Percentiles rank a stretch among this genome's conserved stretches.
These are phyloP conservation scores for Coelinius sp. DNA, from an alignment of 2,888 invertebrate species.

Conservation along the genomic window DNA sequence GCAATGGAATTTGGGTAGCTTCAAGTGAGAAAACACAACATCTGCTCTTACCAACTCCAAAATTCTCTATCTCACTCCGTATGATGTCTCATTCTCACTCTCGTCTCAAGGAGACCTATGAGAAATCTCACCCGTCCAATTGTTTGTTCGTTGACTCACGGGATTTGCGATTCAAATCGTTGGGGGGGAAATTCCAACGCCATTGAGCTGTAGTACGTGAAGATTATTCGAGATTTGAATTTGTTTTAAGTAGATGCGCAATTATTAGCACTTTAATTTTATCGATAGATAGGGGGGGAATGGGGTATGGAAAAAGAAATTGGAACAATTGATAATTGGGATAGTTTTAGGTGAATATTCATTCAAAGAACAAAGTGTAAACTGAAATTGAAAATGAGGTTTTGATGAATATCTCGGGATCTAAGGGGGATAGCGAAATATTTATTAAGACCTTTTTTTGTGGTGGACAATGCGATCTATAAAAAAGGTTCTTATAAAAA, in stretches of 20 bases:
- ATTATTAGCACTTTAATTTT: background rate
- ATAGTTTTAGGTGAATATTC: too few relatives aligned
- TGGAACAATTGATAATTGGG: too few relatives aligned
- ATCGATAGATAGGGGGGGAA: background rate
- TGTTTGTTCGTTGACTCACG: slow-evolving; percentile 52
- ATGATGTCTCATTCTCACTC: background rate
- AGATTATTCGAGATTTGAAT: background rate
- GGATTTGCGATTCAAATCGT: slow-evolving; percentile 53
- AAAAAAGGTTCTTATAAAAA: too few relatives aligned
- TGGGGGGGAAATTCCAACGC: background rate
- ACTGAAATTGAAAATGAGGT: too few relatives aligned
- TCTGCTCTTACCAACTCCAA: background rate
- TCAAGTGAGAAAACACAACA: slow-evolving; percentile 12
- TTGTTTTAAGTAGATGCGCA: background rate
- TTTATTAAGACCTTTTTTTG: too few relatives aligned
- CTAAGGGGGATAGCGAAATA: too few relatives aligned
- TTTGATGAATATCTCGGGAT: too few relatives aligned
- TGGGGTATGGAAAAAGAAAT: background rate
- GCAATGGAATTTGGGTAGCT: background rate
- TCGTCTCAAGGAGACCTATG: background rate
- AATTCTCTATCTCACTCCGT: background rate
- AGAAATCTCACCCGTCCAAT: slow-evolving; percentile 48
- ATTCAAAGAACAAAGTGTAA: too few relatives aligned
- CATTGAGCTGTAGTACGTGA: background rate
- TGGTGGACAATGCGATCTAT: too few relatives aligned